Conservation (phyloP, 2,113 vertebrate genomes). For the Ctenodactylus gundi region DNA sequence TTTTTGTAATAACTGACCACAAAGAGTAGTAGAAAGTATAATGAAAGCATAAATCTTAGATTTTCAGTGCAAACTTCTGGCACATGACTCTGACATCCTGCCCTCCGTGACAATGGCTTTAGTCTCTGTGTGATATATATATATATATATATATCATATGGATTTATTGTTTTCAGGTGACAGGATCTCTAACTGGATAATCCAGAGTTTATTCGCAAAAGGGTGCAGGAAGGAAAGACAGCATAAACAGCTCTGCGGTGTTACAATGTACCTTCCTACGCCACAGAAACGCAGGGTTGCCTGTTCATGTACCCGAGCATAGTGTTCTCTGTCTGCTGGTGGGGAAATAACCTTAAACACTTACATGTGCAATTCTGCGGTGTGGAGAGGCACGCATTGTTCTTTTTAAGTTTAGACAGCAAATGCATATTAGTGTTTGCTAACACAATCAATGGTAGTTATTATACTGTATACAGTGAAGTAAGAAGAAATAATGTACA, state of each 20-base stretch:
- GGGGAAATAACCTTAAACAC: background rate
- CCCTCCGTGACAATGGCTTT: background rate
- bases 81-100: background rate
- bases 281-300: background rate
- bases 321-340: background rate
- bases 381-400: background rate
- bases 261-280: background rate
- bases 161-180: background rate
- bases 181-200: background rate
- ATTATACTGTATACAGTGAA: background rate
- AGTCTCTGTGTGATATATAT: background rate
- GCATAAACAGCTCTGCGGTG: background rate
- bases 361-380: background rate
- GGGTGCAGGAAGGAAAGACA: background rate
- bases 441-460: background rate
- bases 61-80: background rate
- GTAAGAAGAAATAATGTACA: background rate
- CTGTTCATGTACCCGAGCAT: accelerated
- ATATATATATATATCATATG: background rate
- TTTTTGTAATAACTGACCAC: slow-evolving; percentile 33
- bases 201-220: background rate
- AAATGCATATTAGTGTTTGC: background rate
- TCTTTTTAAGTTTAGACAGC: background rate
- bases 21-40: background rate
- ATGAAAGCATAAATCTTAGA: background rate